Base-by-base conservation (phyloP, 2,888 invertebrate species). In the Rotaria sp. region DNA sequence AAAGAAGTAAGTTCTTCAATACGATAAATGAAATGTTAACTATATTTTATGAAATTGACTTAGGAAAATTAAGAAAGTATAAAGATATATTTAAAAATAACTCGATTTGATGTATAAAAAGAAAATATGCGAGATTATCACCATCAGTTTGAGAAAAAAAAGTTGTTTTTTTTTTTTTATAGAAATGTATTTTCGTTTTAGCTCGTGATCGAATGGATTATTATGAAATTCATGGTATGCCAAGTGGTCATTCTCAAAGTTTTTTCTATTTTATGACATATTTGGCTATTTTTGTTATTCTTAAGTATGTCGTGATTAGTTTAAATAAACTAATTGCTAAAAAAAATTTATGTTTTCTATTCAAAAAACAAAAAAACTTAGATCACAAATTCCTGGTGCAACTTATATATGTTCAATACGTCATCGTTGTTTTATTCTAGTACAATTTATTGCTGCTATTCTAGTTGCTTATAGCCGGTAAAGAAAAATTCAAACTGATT, bases 191-290 rank as follows among this genome's bases (percentile, higher is more conserved):
- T 88, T 85, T 84, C 80, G 84, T 88, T 89, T 87, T 89, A 90
- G 89, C 88, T 87, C 90, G 90, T 86, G 8, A 67, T 67, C 67
- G 67, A 67, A 35, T 67, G 35, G 67, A 67, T 67, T 67, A 21
- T 21, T 67, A 67, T 35, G 67, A 67, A 8, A n/a, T 67, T 21
- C 4, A 92, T 89, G 92, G 92, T 59, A 96, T 96, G 96, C 96
- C 96, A 86, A 96, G 96, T 55, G 94, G 94, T 88, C 96, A 96
- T 93, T 93, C 96, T 89, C 96, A 96, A 92, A 95, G 95, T 91
- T 94, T 95, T 92, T 95, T 95, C 94, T 96, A 96, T 92, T 95
- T 96, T 92, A 94, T 95, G 88, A 93, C 94, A 85, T 96, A 96
- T 92, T 93, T 95, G 88, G 93, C 94, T 88, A 94, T 95, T 91